Evolutionary conservation across 2,888 invertebrate genomes (phyloP), one percentile per base, ranked within the genome.

Genomic region (Choristoneura rosaceana): DNA sequence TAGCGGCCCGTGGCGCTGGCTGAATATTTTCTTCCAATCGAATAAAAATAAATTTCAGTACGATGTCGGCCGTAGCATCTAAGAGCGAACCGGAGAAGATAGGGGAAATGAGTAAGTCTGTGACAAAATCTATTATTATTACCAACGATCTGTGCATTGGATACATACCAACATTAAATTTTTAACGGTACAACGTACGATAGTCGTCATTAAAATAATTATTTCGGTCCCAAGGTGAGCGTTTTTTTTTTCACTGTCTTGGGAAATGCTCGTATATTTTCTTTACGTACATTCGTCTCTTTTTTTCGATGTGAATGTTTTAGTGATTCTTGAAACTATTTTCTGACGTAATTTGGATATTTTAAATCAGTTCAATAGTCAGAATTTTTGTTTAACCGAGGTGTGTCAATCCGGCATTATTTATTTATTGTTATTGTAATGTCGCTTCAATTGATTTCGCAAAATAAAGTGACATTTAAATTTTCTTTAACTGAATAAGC

Each of bases 101-200:
- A 14, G 64, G 63, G 4, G 73, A 73, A 69, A 73, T 69, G 73
- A 64, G 69, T 73, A 59, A 73, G 68, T 73, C n/a, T 55, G 45
- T 17, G 15, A 41, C 50, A 17, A 52, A 52, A 7, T 38, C 4
- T 38, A 38, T 38, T 38, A 38, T 14, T 52, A 4, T 15, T 52
- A 17, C 1, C 15, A 52, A 52, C 17, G 7, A 17, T 9, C 12
- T 4, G 12, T 55, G 4, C 12, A 3, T 55, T 12, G 10, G 52
- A 15, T 52, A 17, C 52, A 9, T 12, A 3, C 15, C 7, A 17
- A 12, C 12, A 7, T 14, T 12, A 17, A 17, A 25, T 47, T 45
- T 17, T 38, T 52, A 25, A 69, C 68, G 60, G 34, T 52, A 47
- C 9, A 43, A 38, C 8, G 52, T 38, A 63, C 9, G 47, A 17